Base-by-base conservation (phyloP, 1,140 invertebrate species). In the Steinernema khuongi region DNA sequence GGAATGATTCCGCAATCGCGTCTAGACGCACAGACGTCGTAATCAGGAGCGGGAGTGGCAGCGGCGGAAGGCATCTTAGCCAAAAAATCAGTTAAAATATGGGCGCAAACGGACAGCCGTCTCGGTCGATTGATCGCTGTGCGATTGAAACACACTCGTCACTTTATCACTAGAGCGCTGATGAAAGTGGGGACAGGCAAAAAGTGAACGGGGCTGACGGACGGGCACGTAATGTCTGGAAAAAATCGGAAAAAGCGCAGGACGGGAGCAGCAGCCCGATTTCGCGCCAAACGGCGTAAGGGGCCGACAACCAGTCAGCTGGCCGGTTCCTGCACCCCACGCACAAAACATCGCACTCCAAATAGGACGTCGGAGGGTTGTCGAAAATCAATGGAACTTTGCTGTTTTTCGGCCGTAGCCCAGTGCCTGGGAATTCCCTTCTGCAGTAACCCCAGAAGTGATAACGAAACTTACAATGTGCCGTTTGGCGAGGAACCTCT, bases 381-480 rank as follows among this genome's bases (percentile, higher is more conserved):
- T 4, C 11, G 50, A 60, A 60, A 60, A 60, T 60, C 11, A 60
- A 60, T 60, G 50, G 19, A 60, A 60, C 50, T 60, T 17, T 60
- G 50, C 19, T 60, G 50, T 22, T 22, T 60, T 60, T 22, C 14
- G 36, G 36, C 36, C 7, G n/a, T n/a, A 60, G 26, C 50, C 14
- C 7, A 22, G 50, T n/a, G n/a, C 36, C 36, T n/a, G 50, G 50
- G 26, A 22, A 60, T 14, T 14, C 7, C 7, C 36, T n/a, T n/a
- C n/a, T 41, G n/a, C 14, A 22, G 14, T n/a, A 60, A 60, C 11
- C 50, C 50, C 50, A n/a, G n/a, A n/a, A 60, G 26, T n/a, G 50
- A 60, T 60, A 60, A 60, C 50, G 50, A 60, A 60, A 60, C 50
- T 60, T 60, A 60, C 50, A 22, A 60, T 60, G 50, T 60, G 50